These are phyloP conservation scores for Arctia plantaginis DNA, from an alignment of 2,888 invertebrate species.

Conservation along the genomic window DNA sequence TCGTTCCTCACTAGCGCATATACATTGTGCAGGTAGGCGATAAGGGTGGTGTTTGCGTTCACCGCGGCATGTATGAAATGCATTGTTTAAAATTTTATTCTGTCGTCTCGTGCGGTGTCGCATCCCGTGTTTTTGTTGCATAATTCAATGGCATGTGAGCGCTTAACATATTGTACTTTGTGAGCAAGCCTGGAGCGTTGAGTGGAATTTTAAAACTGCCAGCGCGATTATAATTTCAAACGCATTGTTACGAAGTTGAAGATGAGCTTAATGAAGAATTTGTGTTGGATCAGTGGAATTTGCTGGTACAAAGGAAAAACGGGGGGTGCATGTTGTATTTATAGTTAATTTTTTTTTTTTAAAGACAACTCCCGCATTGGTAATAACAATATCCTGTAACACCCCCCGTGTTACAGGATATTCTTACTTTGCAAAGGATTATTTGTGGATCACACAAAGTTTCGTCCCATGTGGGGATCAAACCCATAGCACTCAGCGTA, in stretches of 20 bases:
- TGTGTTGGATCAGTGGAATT: constrained; percentile 25
- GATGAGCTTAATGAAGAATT: constrained; percentile 48
- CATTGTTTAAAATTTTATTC: constrained; percentile 69
- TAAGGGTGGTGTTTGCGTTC: constrained; percentile 40
- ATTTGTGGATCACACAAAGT: too few species aligned
- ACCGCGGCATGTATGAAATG: constrained; percentile 55
- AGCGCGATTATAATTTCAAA: constrained; percentile 39
- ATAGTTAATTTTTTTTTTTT: too few species aligned
- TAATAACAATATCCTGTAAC: too few species aligned
- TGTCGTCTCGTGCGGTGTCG: constrained; percentile 55
- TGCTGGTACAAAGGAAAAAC: constrained; percentile 34
- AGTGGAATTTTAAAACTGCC: constrained; percentile 61
- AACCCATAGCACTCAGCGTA: too few species aligned
- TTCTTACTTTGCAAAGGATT: too few species aligned
- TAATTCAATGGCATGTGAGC: constrained; percentile 67
- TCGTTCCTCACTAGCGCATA: constrained; percentile 49
- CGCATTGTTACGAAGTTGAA: constrained; percentile 47
- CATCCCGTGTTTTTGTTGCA: constrained; percentile 65
- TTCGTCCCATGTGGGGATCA: too few species aligned
- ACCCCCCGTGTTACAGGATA: too few species aligned
- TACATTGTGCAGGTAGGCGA: constrained; percentile 52
- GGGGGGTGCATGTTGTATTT: not conserved
- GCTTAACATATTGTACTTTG: constrained; percentile 64
- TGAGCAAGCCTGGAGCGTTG: constrained; percentile 53
- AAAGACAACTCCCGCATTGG: too few species aligned